Evolutionary conservation across 2,797 vertebrate species (phyloP).

Genomic region (Paramormyrops hopkinsi): DNA sequence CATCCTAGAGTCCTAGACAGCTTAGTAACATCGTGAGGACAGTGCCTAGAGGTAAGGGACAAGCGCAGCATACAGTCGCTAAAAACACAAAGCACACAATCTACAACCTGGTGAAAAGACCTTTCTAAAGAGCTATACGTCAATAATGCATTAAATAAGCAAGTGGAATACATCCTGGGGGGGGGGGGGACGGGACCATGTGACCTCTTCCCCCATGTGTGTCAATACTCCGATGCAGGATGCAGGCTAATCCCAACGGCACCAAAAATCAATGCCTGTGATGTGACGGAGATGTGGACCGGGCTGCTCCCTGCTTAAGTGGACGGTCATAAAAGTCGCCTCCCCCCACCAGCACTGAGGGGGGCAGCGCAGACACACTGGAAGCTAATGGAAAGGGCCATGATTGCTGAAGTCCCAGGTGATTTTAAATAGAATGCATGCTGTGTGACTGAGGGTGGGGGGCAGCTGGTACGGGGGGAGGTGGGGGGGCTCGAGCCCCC

Average conservation of each 20-base stretch:
- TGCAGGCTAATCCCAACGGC: not conserved
- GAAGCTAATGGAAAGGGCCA: constrained; percentile 5
- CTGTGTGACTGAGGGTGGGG: not conserved
- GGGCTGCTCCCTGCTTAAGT: not conserved
- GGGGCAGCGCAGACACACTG: not conserved
- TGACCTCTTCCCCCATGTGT: not conserved
- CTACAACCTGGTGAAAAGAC: not conserved
- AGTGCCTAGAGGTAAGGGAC: not conserved
- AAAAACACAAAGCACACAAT: not conserved
- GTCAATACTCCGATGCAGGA: not conserved
- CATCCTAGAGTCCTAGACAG: not conserved
- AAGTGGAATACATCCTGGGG: not conserved
- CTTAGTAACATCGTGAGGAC: not conserved
- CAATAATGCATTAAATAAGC: not conserved
- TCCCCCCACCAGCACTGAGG: not conserved
- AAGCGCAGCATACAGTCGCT: not conserved
- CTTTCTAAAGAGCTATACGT: not conserved
- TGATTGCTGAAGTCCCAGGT: not conserved
- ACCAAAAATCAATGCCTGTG: not conserved
- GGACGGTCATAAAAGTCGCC: not conserved
- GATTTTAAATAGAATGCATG: not conserved
- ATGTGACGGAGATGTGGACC: not conserved
- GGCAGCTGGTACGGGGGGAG: not conserved
- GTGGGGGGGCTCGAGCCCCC: not conserved
- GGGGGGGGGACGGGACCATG: not conserved